Evolutionary conservation across 2,888 invertebrate genomes (phyloP).

Genomic region (Blera fallax): DNA sequence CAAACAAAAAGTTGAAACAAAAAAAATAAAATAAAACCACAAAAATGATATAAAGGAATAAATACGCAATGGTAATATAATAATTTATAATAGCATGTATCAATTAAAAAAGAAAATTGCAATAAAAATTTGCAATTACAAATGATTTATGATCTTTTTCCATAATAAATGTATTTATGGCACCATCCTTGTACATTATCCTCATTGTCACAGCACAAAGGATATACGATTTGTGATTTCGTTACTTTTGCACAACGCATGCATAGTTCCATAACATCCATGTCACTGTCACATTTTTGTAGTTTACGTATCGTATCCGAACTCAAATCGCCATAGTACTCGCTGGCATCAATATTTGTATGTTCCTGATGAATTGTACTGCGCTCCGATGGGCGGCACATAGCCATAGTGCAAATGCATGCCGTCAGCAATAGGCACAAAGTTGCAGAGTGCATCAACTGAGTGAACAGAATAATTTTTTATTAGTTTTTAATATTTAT

Average conservation of each 20-base stretch:
- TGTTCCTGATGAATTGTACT: constrained; percentile 23
- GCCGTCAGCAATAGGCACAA: constrained; percentile 12
- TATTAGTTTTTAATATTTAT: not conserved
- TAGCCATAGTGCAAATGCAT: constrained; percentile 12
- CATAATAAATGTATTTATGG: constrained; percentile 82
- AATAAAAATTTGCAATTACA: not conserved
- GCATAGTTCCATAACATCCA: constrained; percentile 81
- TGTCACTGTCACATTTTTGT: constrained; percentile 77
- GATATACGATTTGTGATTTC: constrained; percentile 83
- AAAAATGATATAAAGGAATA: constrained; percentile 45
- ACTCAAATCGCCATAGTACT: constrained; percentile 78
- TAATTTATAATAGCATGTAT: constrained; percentile 35
- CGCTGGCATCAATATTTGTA: constrained; percentile 74
- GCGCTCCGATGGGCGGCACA: constrained; percentile 58
- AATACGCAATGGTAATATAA: constrained; percentile 55
- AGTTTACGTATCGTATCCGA: constrained; percentile 78
- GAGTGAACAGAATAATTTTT: not conserved
- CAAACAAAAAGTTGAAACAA: not conserved
- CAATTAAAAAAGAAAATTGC: not conserved
- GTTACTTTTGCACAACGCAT: constrained; percentile 84
- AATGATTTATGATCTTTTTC: constrained; percentile 72
- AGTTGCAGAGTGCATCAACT: constrained; percentile 37
- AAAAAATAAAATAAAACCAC: constrained; percentile 22
- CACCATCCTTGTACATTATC: constrained; percentile 83
- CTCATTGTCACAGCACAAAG: constrained; percentile 83